These are phyloP conservation scores for Sebastes steindachneri DNA, from an alignment of 2,797 vertebrate genomes.

Conservation along the genomic window DNA sequence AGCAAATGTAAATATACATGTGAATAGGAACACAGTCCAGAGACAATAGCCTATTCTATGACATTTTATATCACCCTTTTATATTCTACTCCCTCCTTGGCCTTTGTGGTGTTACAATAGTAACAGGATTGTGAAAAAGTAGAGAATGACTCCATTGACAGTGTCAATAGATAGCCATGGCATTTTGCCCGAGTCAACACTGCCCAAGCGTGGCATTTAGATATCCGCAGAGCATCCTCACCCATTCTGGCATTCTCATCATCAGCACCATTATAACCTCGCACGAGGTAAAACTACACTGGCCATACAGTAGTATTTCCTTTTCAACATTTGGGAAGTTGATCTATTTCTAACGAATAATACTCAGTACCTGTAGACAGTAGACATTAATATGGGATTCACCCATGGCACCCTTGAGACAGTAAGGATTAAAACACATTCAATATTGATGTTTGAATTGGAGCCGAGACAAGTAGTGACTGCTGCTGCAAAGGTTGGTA, in stretches of 20 bases:
- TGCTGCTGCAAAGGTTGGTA: constrained; percentile 18
- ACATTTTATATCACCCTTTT: neutral
- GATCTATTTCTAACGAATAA: constrained; percentile 34
- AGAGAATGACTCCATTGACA: constrained; percentile 20
- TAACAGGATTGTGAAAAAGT: constrained; percentile 1
- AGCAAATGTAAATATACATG: neutral
- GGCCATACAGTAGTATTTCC: neutral
- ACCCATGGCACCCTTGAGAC: constrained; percentile 7
- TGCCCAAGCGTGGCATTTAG: constrained; percentile 49
- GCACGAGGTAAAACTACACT: constrained; percentile 19
- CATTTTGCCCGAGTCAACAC: constrained; percentile 54
- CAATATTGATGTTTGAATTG: constrained; percentile 49
- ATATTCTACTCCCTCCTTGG: constrained; percentile 4
- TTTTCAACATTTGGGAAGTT: constrained; percentile 23
- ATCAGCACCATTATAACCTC: constrained; percentile 29
- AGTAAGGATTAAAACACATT: constrained; percentile 35
- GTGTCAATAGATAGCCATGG: constrained; percentile 40
- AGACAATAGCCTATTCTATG: neutral
- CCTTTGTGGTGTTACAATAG: constrained; percentile 7
- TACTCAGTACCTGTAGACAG: neutral
- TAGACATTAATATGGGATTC: constrained; percentile 34
- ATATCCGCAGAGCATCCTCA: constrained; percentile 16
- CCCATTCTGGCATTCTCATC: constrained; percentile 18
- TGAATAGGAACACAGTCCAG: neutral
- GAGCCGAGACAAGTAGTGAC: neutral